Base-by-base conservation (phyloP, 2,797 vertebrate genomes). In the Cirrhinus molitorella region DNA sequence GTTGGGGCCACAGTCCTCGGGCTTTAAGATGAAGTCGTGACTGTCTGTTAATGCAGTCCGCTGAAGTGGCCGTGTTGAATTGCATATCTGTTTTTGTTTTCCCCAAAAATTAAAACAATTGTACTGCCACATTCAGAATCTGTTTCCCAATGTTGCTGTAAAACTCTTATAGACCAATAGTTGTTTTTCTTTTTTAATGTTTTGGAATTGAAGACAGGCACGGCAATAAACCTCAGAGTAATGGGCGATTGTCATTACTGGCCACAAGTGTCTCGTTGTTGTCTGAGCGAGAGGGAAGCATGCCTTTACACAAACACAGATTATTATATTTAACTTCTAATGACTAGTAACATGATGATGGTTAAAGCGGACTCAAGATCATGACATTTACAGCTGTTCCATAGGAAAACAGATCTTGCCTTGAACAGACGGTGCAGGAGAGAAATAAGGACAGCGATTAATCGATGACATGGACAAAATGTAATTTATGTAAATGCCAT, bases 401-500 rank as follows among this genome's bases (percentile, higher is more conserved):
- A 40, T 11, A 49, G 37, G 37, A 40, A 40, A 40, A 37, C 37
- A 40, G 66, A 63, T 12, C 78, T 53, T 31, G 51, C 65, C 65
- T 34, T 63, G 25, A 72, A 8, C 68, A 37, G 28, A 23, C 9
- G 13, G n/a, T n/a, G 37, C 53, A 6, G 23, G 21, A 0, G 37
- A n/a, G 63, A 9, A 53, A 13, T 34, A n/a, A 49, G 63, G 65
- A 31, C 28, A 40, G 68, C 43, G 34, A 11, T 14, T 72, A 8
- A 75, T 55, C 61, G 14, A 84, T 63, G 87, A 90, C 90, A 90
- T 90, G 91, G 90, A 93, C 89, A 88, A 89, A 88, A 84, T 86
- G 88, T 89, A 94, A 90, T 94, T 93, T 94, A 94, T 90, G 90
- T 74, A 45, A 89, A 91, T 88, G 93, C 47, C 90, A 91, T 92